Conservation (phyloP, 37 sponge, comb jelly and placozoan genomes). For the Dysidea cf. avara region DNA sequence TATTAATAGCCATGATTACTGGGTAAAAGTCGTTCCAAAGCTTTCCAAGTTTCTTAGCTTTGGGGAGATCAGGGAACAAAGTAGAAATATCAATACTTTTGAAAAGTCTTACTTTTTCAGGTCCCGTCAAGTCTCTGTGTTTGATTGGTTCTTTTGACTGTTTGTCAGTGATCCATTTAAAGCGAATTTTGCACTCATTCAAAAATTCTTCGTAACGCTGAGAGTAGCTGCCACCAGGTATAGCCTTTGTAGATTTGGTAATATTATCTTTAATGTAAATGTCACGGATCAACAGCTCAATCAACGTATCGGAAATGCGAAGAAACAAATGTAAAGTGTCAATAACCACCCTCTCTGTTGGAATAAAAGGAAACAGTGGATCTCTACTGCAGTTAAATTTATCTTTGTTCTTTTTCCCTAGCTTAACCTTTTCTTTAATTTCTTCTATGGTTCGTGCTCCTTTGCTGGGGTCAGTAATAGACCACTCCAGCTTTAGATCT, state of each 20-base stretch:
- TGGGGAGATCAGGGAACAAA: too few relatives aligned
- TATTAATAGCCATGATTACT: not conserved
- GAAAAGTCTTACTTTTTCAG: conserved; percentile 20
- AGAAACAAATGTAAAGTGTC: conserved; percentile 23
- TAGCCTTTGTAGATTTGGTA: not conserved
- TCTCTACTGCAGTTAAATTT: not conserved
- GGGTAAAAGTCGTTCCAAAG: too few relatives aligned
- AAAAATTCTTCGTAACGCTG: conserved; percentile 20
- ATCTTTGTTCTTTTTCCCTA: not conserved
- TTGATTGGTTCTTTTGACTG: not conserved
- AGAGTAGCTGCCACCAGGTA: too few relatives aligned
- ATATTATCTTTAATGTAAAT: conserved; percentile 4
- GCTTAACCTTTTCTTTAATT: not conserved
- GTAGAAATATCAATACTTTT: not conserved
- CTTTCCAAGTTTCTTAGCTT: too few relatives aligned
- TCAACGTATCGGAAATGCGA: conserved; percentile 2
- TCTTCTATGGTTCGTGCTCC: conserved; percentile 21
- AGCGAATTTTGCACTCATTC: conserved; percentile 9
- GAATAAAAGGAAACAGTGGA: conserved; percentile 7
- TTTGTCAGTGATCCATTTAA: conserved; percentile 9
- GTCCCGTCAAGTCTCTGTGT: conserved; percentile 27
- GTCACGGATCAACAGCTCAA: conserved; percentile 9
- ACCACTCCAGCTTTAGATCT: conserved; percentile 1
- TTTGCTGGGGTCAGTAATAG: not conserved
- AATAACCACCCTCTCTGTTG: conserved; percentile 11